Conservation (phyloP, 2,797 vertebrate genomes). For the Hybognathus amarus region DNA sequence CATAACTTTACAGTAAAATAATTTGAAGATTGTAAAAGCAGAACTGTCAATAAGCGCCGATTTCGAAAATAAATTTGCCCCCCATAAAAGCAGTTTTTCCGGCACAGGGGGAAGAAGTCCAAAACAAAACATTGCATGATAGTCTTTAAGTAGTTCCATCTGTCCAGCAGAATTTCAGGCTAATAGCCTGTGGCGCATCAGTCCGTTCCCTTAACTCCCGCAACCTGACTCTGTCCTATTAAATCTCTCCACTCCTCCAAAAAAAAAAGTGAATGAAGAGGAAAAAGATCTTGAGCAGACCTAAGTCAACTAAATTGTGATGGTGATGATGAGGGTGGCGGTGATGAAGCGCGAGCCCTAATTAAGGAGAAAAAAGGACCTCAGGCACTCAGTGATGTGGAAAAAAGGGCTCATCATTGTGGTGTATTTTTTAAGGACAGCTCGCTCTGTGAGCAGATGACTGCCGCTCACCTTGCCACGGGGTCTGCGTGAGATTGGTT, state of each 20-base stretch:
- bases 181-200: slow-evolving; percentile 92
- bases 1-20: slow-evolving; percentile 6
- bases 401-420: slow-evolving; percentile 76
- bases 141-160: slow-evolving; percentile 97
- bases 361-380: slow-evolving; percentile 80
- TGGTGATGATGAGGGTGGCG: slow-evolving; percentile 48
- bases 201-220: slow-evolving; percentile 82
- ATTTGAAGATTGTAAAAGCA: slow-evolving; percentile 5
- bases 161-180: slow-evolving; percentile 93
- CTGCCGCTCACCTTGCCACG: slow-evolving; percentile 98
- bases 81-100: slow-evolving; percentile 61
- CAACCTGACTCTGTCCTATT: slow-evolving; percentile 95
- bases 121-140: slow-evolving; percentile 87
- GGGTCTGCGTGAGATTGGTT: slow-evolving; percentile 98
- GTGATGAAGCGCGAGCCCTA: slow-evolving; percentile 67
- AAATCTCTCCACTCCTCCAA: slow-evolving; percentile 88
- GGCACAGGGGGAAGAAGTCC: slow-evolving; percentile 71
- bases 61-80: slow-evolving; percentile 65
- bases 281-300: slow-evolving; percentile 70
- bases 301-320: slow-evolving; percentile 59
- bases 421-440: slow-evolving; percentile 76
- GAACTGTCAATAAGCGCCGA: slow-evolving; percentile 19
- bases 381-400: slow-evolving; percentile 88
- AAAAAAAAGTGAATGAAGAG: slow-evolving; percentile 65
- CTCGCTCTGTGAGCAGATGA: slow-evolving; percentile 89